These are phyloP conservation scores for Trididemnum miniatum DNA, from an alignment of 23 tunicate genomes.

Conservation along the genomic window DNA sequence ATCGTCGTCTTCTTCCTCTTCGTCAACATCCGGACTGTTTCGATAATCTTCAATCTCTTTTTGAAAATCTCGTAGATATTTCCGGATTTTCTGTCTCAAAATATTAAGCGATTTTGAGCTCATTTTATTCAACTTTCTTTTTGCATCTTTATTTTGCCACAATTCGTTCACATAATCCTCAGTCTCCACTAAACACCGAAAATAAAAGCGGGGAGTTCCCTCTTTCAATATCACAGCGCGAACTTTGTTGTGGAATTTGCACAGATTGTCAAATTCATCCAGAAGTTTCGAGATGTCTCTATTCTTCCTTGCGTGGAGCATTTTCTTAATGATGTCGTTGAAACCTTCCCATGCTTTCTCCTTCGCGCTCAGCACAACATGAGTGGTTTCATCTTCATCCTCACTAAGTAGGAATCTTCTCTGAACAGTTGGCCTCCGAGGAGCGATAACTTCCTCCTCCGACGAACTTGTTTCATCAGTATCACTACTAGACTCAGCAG, in stretches of 20 bases:
- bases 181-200: conserved; percentile 68
- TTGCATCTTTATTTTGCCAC: conserved; percentile 86
- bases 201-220: conserved; percentile 86
- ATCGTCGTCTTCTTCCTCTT: conserved; percentile 28
- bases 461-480: conserved; percentile 70
- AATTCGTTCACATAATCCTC: conserved; percentile 78
- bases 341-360: conserved; percentile 92
- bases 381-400: conserved; percentile 81
- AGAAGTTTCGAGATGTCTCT: conserved; percentile 64
- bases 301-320: conserved; percentile 75
- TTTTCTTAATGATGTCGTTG: conserved; percentile 61
- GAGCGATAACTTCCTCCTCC: conserved; percentile 29
- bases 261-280: conserved; percentile 76
- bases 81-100: conserved; percentile 74
- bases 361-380: conserved; percentile 81
- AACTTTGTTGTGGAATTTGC: conserved; percentile 59
- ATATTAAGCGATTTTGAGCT: conserved; percentile 55
- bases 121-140: conserved; percentile 73
- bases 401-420: conserved; percentile 69
- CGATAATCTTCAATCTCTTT: conserved; percentile 75
- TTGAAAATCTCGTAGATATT: conserved; percentile 89
- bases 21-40: conserved; percentile 69
- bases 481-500: conserved; percentile 81
- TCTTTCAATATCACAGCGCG: conserved; percentile 82
- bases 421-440: conserved; percentile 15